Conservation (phyloP, 2,797 vertebrate species). For the Varecia variegata region DNA sequence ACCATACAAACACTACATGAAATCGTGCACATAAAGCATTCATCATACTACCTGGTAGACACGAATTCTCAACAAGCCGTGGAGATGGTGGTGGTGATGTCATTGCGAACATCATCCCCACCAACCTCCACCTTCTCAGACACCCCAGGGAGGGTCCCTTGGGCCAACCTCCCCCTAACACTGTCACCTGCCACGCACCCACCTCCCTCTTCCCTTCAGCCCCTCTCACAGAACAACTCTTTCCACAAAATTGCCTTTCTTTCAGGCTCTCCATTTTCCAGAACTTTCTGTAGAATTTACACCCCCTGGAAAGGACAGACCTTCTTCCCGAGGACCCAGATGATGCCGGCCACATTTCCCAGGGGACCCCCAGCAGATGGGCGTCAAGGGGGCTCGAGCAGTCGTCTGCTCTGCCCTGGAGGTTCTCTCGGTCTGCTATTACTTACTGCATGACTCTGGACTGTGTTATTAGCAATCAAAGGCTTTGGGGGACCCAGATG, state of each 20-base stretch:
- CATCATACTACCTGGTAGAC: not conserved
- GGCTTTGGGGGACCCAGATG: slow-evolving; percentile 51
- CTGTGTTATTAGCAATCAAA: not conserved
- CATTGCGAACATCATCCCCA: not conserved
- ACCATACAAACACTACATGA: not conserved
- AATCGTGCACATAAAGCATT: accelerated
- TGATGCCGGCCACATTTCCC: accelerated
- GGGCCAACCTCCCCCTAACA: no score
- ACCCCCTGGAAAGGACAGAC: not conserved
- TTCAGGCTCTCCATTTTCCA: not conserved
- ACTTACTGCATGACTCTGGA: slow-evolving; percentile 43
- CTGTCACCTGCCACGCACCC: accelerated
- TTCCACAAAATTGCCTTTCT: not conserved
- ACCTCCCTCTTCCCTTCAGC: not conserved
- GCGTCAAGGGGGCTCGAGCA: not conserved
- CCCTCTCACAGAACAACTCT: not conserved
- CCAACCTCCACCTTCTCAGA: no score
- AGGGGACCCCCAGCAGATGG: not conserved
- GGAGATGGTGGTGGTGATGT: not conserved
- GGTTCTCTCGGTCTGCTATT: slow-evolving; percentile 21
- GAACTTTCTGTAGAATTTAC: not conserved
- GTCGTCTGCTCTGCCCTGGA: not conserved
- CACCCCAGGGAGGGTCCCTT: no score
- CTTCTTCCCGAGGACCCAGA: not conserved
- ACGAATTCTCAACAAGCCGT: not conserved